These are phyloP conservation scores for Brachionus sp. DNA, from an alignment of 1,140 invertebrate species.

Conservation along the genomic window DNA sequence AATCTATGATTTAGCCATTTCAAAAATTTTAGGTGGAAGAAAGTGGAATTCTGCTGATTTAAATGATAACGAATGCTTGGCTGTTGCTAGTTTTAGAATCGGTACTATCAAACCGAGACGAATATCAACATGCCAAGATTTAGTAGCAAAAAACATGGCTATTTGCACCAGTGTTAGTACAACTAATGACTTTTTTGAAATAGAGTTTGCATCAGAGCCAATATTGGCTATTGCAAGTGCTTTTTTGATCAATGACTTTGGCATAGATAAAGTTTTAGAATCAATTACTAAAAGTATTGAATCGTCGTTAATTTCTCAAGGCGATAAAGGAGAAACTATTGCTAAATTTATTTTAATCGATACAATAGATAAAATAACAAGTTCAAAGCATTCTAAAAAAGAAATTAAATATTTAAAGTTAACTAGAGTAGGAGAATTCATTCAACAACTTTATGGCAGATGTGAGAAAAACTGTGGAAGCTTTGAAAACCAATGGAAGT, in stretches of 20 bases:
- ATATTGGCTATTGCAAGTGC: not conserved
- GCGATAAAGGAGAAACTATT: not conserved
- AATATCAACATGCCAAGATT: not conserved
- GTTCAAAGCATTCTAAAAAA: not conserved
- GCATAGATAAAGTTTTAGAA: not conserved
- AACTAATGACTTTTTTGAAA: not conserved
- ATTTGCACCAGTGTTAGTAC: not conserved
- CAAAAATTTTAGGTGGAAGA: not conserved
- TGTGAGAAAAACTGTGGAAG: not conserved
- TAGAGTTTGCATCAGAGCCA: not conserved
- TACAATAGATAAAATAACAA: not conserved
- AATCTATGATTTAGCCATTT: not conserved
- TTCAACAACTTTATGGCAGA: not conserved
- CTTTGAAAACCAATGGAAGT: not conserved
- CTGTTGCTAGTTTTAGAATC: not conserved
- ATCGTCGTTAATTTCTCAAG: not conserved
- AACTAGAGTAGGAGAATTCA: not conserved
- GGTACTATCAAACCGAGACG: not conserved
- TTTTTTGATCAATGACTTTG: not conserved
- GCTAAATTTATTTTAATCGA: not conserved
- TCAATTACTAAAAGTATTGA: not conserved
- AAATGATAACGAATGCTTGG: not conserved
- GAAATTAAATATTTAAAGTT: not conserved
- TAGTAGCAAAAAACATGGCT: constrained; percentile 3
- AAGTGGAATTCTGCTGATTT: not conserved